A percentile compares a stretch with the other conserved stretches of the same genome.
Conservation (phyloP, 2,888 invertebrate genomes). For the Troilus luridus region DNA sequence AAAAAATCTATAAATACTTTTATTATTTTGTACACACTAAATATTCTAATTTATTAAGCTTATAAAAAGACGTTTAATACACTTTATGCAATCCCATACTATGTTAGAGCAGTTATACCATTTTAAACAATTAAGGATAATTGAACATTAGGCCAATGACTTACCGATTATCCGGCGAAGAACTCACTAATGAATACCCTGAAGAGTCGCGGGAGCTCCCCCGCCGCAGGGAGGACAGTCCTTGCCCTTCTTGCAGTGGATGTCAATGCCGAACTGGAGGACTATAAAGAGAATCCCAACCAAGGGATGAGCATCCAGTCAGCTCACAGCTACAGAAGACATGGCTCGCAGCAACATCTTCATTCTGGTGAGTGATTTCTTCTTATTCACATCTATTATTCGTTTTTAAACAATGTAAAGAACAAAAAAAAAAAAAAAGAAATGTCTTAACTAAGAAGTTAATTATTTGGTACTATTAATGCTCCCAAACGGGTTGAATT, state of each 20-base stretch:
- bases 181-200: neutral
- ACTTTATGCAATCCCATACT: neutral
- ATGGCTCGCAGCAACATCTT: neutral
- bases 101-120: neutral
- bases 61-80: too few species aligned
- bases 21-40: too few species aligned
- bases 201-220: neutral
- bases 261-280: slow-evolving; percentile 48
- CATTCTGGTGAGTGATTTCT: neutral
- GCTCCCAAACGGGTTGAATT: too few species aligned
- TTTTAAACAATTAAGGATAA: too few species aligned
- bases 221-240: neutral
- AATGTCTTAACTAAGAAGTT: too few species aligned
- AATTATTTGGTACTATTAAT: too few species aligned
- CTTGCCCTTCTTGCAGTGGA: slow-evolving; percentile 16
- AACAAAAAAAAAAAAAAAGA: too few species aligned
- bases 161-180: neutral
- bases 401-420: too few species aligned
- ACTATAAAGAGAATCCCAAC: slow-evolving; percentile 29
- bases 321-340: neutral
- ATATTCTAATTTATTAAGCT: too few species aligned
- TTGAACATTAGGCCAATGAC: neutral
- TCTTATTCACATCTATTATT: neutral
- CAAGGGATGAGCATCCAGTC: neutral
- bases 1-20: too few species aligned